Percentiles rank a stretch among this genome's conserved stretches.
These are phyloP conservation scores for Sphenodon punctatus DNA, from an alignment of 2,797 vertebrate genomes.

Conservation along the genomic window DNA sequence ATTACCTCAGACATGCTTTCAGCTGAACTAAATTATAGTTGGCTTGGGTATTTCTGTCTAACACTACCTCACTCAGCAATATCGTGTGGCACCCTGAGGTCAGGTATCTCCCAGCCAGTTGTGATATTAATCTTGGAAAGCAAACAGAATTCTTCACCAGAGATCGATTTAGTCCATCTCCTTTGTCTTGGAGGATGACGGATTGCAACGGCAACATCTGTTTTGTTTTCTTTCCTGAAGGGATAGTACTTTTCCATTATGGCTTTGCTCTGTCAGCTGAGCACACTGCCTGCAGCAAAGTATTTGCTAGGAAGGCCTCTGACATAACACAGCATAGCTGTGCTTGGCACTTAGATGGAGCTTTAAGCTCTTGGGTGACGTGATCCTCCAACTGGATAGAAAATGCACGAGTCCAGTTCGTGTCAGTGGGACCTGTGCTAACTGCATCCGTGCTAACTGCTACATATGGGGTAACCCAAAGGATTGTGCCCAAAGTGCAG, in stretches of 20 bases:
- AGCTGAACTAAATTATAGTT: constrained; percentile 41
- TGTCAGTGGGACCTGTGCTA: too few species aligned
- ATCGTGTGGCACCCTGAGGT: constrained; percentile 37
- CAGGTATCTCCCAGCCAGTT: constrained; percentile 55
- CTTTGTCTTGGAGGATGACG: constrained; percentile 65
- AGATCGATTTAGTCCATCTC: constrained; percentile 64
- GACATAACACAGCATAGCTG: constrained; percentile 44
- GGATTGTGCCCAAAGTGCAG: too few species aligned
- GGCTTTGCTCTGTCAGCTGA: constrained; percentile 58
- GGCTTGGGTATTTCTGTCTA: constrained; percentile 38
- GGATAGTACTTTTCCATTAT: constrained; percentile 62
- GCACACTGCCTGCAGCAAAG: background rate
- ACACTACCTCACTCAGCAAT: constrained; percentile 7
- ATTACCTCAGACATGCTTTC: background rate
- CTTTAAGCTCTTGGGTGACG: constrained; percentile 50
- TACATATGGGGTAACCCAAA: too few species aligned
- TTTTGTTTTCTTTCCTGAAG: constrained; percentile 28
- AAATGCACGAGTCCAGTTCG: too few species aligned
- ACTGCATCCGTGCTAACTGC: too few species aligned
- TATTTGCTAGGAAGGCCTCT: constrained; percentile 54
- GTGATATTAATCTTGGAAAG: constrained; percentile 62
- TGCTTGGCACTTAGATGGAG: constrained; percentile 14
- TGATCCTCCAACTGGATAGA: too few species aligned
- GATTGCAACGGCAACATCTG: constrained; percentile 62
- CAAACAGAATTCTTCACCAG: constrained; percentile 57